These are phyloP conservation scores for Ectemnius cavifrons DNA, from an alignment of 2,888 invertebrate species.

Conservation along the genomic window DNA sequence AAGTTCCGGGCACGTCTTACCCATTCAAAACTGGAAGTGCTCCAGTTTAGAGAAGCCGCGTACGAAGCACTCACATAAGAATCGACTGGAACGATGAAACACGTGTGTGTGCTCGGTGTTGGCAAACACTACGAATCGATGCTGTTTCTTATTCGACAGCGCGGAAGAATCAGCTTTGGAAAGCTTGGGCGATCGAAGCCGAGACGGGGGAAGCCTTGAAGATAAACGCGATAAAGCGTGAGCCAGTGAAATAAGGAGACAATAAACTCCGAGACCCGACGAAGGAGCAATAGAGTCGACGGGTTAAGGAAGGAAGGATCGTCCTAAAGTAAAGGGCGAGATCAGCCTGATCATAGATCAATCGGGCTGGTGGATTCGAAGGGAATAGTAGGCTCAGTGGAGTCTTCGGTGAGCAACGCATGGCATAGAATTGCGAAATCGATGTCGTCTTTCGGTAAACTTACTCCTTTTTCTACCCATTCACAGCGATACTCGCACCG, in stretches of 20 bases:
- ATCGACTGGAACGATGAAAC: too few relatives aligned
- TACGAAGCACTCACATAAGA: too few relatives aligned
- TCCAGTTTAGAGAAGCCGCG: too few relatives aligned
- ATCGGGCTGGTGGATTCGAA: constrained; percentile 29
- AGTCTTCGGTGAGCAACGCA: too few relatives aligned
- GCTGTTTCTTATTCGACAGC: background rate
- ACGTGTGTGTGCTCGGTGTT: background rate
- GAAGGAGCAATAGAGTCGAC: background rate
- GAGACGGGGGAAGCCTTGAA: constrained; percentile 13
- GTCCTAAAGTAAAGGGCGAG: too few relatives aligned
- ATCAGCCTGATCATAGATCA: constrained; percentile 32
- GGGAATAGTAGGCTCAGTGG: constrained; percentile 1
- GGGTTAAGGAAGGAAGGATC: background rate
- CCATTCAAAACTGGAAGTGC: too few relatives aligned
- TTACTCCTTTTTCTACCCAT: constrained; percentile 46
- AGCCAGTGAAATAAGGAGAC: constrained; percentile 32
- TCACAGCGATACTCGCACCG: background rate
- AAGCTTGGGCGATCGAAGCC: background rate
- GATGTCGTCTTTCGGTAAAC: constrained; percentile 52
- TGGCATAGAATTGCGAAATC: constrained; percentile 38
- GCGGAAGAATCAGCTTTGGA: constrained; percentile 5
- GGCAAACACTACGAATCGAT: background rate
- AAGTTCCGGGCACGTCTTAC: too few relatives aligned
- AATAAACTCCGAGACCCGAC: constrained; percentile 22
- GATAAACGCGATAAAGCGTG: constrained; percentile 56